Percentiles rank a stretch among this genome's conserved stretches.
These are phyloP conservation scores for Vimba vimba DNA, from an alignment of 2,113 vertebrate species.

Conservation along the genomic window DNA sequence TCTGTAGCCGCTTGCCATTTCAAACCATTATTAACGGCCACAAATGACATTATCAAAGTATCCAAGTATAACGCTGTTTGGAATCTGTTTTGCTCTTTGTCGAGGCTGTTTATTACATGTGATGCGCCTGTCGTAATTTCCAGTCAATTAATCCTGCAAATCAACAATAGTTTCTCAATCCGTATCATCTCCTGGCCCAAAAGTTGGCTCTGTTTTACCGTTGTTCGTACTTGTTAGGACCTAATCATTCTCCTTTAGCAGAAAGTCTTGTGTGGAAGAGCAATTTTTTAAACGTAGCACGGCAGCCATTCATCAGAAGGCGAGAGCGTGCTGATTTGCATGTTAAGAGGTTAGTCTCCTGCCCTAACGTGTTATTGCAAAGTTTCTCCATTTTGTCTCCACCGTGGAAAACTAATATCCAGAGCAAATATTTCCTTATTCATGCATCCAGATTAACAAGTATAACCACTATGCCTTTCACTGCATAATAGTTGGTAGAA, in stretches of 20 bases:
- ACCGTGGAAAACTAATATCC: constrained; percentile 75
- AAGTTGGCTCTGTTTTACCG: constrained; percentile 54
- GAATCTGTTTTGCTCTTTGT: background rate
- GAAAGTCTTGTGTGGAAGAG: constrained; percentile 46
- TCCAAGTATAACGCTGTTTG: constrained; percentile 20
- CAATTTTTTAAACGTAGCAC: constrained; percentile 60
- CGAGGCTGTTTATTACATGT: background rate
- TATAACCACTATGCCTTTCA: constrained; percentile 71
- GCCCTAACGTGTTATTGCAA: constrained; percentile 62
- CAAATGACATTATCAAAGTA: constrained; percentile 48
- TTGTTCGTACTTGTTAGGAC: constrained; percentile 55
- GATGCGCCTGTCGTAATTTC: constrained; percentile 9
- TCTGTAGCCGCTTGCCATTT: constrained; percentile 20
- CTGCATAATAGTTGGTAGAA: constrained; percentile 74
- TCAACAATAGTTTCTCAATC: background rate
- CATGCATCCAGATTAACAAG: constrained; percentile 75
- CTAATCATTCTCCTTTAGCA: constrained; percentile 54
- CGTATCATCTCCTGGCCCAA: constrained; percentile 1
- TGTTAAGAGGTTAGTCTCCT: constrained; percentile 63
- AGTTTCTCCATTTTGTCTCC: constrained; percentile 65
- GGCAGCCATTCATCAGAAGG: constrained; percentile 63
- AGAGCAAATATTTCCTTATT: constrained; percentile 76
- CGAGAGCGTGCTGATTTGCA: constrained; percentile 62
- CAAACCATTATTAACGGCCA: constrained; percentile 22
- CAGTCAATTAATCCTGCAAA: background rate